Base-by-base conservation (phyloP, 2,797 vertebrate genomes). In the Trematomus bernacchii region DNA sequence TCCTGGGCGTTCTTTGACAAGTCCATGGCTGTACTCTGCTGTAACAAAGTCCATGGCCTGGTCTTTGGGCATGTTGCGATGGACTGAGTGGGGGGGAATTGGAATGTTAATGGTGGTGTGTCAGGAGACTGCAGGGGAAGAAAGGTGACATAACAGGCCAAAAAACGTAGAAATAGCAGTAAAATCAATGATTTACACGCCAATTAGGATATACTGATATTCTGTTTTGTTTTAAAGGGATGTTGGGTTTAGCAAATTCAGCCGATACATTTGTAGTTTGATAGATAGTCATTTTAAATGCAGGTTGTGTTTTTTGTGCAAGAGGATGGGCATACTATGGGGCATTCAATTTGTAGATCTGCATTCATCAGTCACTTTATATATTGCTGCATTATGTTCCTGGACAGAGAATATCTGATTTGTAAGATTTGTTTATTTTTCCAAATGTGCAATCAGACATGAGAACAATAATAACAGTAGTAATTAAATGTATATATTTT, bases 21-120 rank as follows among this genome's bases (percentile, higher is more conserved):
- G 90, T 19, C 90, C 65, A 3, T 82, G 95, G 69, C 90, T 85
- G 73, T 93, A 92, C 88, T 95, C 94, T 6, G 90, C 85, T 58
- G 83, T 85, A 65, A 93, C 60, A 52, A 96, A 91, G 84, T 94
- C 88, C 94, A 95, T 79, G 21, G 94, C 95, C 80, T 95, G 95
- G 77, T 97, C 95, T 91, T 95, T 94, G 77, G 95, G 93, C 95
- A 95, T 89, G 76, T 95, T 95, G 76, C 86, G 88, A 82, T 95
- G 93, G 84, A 95, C 95, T 94, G 84, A 12, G 6, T 7, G 42
- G 78, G n/a, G 12, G 85, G 27, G 90, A 83, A 76, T 55, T 57
- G 54, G 27, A 81, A 47, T 10, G 47, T 92, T 77, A 85, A 33
- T 37, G 18, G 10, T 47, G 67, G 66, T 9, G 10, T 52, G 70